Base-by-base conservation (phyloP, 64 coral and sea anemone species). In the Montipora sp. region DNA sequence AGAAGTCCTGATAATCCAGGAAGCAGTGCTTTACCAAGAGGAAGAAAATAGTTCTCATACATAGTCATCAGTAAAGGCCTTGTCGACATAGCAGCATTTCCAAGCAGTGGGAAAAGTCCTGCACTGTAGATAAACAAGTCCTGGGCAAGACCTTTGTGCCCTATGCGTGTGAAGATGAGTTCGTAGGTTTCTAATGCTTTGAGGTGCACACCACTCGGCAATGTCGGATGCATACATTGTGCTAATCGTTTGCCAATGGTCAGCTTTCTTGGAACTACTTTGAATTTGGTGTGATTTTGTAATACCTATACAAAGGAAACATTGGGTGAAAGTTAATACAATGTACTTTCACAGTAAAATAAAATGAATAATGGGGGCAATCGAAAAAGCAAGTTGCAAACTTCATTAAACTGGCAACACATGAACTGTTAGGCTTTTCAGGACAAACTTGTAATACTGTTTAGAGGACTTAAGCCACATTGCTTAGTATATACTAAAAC, bases 131-230 rank as follows among this genome's bases (percentile, higher is more conserved):
- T 93, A 73, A 98, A 95, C 67, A 98, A 88, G 80, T 98, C 96
- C 66, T 98, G 96, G 5, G 93, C 81, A 47, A 98, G 94, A 8
- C 96, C 91, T 83, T 93, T 95, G 53, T 15, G 89, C 23, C 96
- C 96, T 67, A 98, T 92, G 8, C 96, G 87, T 53, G 83, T 93
- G 88, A 98, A 98, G 74, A 98, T 95, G 16, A 98, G 91, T 48
- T 98, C 94, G 57, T 98, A 98, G 0, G 96, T 98, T 73, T 98
- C 96, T 19, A 98, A 71, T 15, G 96, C 96, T 27, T 98, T 98
- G 0, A 98, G 91, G 46, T 98, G 96, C 7, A 98, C 96, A 67
- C 96, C 96, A 49, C 94, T 98, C 5, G 96, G 96, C 43, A 98
- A 74, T 16, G 94, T 92, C 0, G 96, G 96, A 50, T 98, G 96